phyloP scores from a whole-genome alignment of 1,140 invertebrate species.

The Steinernema feltiae region DNA sequence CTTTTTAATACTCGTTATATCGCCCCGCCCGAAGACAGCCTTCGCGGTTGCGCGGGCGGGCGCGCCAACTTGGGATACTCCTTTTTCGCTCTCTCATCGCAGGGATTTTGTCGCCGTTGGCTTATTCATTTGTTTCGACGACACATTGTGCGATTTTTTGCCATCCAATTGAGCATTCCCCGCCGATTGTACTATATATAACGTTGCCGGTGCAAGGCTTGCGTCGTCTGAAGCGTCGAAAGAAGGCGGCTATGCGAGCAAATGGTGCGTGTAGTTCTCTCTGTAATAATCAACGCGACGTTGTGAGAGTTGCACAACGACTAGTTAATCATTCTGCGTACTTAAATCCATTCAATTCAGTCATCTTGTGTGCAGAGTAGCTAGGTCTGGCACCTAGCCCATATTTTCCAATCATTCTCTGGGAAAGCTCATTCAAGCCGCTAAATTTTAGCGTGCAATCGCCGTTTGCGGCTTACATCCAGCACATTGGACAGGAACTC shows the following conservation, averaged over 20 bases:
- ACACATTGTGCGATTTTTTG: conserved; percentile 6
- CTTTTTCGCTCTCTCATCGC: not conserved
- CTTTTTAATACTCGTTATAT: conserved; percentile 7
- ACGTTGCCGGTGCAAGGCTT: too few relatives aligned
- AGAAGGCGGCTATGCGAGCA: too few relatives aligned
- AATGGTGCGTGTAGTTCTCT: not conserved
- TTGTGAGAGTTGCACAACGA: not conserved
- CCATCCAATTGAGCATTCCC: not conserved
- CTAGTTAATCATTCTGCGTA: not conserved
- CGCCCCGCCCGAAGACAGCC: not conserved
- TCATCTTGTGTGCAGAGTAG: not conserved
- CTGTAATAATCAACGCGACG: not conserved
- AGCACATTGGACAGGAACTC: conserved; percentile 44
- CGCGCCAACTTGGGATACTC: conserved; percentile 3
- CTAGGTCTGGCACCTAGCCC: not conserved
- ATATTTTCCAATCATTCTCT: not conserved
- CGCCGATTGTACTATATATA: conserved; percentile 5
- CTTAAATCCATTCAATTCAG: not conserved
- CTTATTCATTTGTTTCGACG: not conserved
- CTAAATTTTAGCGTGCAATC: conserved; percentile 41
- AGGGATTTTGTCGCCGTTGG: too few relatives aligned
- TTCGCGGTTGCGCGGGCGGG: not conserved
- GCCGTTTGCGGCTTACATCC: conserved; percentile 49
- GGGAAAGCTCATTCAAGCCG: conserved; percentile 3
- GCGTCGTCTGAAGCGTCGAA: too few relatives aligned